phyloP scores from a whole-genome alignment of 2,888 invertebrate species.

The Eupithecia vulgata region DNA sequence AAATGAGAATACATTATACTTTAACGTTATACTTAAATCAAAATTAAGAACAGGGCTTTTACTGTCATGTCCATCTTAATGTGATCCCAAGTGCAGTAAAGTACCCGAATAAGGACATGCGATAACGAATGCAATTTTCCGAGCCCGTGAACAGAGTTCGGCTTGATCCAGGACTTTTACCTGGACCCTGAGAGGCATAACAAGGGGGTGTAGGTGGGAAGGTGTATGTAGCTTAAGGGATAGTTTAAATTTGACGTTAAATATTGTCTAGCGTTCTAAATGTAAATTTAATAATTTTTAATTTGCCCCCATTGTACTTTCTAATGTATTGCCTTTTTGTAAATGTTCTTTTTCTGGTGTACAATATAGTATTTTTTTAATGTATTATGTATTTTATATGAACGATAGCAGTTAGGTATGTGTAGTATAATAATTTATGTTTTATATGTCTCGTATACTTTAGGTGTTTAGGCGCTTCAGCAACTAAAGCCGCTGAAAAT shows the following conservation, averaged over 20 bases:
- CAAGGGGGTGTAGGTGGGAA: not conserved
- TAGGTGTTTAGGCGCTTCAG: not conserved
- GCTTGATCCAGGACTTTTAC: constrained; percentile 66
- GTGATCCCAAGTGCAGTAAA: constrained; percentile 49
- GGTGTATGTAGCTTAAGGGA: not conserved
- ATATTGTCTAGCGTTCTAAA: not conserved
- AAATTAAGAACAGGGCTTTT: not conserved
- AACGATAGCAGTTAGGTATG: too few species aligned
- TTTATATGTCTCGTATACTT: not conserved
- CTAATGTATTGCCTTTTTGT: too few species aligned
- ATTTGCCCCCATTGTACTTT: too few species aligned
- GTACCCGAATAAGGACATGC: constrained; percentile 72
- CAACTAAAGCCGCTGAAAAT: not conserved
- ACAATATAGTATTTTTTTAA: too few species aligned
- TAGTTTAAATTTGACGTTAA: not conserved
- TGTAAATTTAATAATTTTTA: too few species aligned
- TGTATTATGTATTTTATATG: too few species aligned
- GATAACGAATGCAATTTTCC: constrained; percentile 84
- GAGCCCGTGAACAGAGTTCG: constrained; percentile 78
- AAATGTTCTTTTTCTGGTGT: too few species aligned
- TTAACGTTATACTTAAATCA: not conserved
- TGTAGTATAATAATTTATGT: too few species aligned
- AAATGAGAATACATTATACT: too few species aligned
- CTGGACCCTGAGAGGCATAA: constrained; percentile 47
- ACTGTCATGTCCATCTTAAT: constrained; percentile 44